These are phyloP conservation scores for Recurvirostra avosetta DNA, from an alignment of 2,113 vertebrate species.

Conservation along the genomic window DNA sequence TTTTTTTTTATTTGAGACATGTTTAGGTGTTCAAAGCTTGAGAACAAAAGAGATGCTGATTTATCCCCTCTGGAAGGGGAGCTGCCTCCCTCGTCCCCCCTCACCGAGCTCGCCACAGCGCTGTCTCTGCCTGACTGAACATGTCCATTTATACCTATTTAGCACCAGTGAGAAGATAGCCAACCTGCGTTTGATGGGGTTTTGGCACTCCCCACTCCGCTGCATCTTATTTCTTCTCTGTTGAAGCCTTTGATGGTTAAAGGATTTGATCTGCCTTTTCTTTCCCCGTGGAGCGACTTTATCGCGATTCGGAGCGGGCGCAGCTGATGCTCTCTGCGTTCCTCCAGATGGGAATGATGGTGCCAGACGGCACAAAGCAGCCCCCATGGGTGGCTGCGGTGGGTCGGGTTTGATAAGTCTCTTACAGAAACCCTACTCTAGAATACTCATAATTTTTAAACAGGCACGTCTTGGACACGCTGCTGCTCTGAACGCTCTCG, in stretches of 20 bases:
- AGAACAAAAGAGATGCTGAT: conserved; percentile 13
- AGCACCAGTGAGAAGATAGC: background rate
- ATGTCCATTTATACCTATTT: conserved; percentile 12
- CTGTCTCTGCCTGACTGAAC: conserved; percentile 31
- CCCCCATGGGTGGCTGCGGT: background rate
- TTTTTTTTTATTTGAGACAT: background rate
- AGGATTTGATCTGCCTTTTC: background rate
- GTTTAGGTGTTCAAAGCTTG: background rate
- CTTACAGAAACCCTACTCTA: background rate
- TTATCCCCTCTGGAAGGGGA: conserved; percentile 52
- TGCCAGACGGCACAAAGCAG: background rate
- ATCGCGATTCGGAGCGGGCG: background rate
- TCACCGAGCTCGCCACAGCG: background rate
- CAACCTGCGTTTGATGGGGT: background rate
- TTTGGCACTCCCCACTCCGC: background rate
- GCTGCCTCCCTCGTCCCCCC: background rate
- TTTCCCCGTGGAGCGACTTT: background rate
- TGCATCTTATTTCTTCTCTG: background rate
- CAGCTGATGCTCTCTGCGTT: background rate
- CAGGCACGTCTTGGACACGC: accelerated
- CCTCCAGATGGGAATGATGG: background rate
- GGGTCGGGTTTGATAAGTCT: background rate
- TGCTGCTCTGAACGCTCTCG: background rate
- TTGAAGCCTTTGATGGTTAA: background rate
- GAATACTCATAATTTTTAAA: background rate